Evolutionary conservation across 2,888 invertebrate genomes (phyloP).

Genomic region (Hirtodrosophila duncani): DNA sequence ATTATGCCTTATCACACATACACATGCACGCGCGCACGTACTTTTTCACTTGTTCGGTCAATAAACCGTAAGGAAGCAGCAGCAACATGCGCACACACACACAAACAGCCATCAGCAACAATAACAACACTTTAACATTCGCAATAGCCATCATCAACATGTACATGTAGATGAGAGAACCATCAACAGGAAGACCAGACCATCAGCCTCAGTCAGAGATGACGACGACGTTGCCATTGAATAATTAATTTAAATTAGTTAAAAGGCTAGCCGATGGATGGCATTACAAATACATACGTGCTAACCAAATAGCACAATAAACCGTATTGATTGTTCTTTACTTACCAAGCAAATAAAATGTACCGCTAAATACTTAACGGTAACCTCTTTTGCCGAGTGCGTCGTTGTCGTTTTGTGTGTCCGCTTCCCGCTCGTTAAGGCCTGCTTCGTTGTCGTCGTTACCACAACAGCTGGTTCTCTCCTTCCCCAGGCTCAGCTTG

Average conservation of each 20-base stretch:
- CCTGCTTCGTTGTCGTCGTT: slow-evolving; percentile 1
- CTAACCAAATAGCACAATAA: slow-evolving; percentile 33
- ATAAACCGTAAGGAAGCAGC: slow-evolving; percentile 23
- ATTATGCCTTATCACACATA: slow-evolving; percentile 27
- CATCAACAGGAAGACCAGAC: slow-evolving; percentile 4
- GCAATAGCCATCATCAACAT: no score
- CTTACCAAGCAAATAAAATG: slow-evolving; percentile 49
- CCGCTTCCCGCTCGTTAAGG: no score
- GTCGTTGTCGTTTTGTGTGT: no score
- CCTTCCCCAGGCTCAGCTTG: no score
- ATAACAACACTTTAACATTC: background rate
- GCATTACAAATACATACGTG: no score
- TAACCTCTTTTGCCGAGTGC: slow-evolving; percentile 38
- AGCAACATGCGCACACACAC: slow-evolving; percentile 13
- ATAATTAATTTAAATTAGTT: slow-evolving; percentile 32
- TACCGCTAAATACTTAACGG: slow-evolving; percentile 60
- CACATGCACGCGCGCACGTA: slow-evolving; percentile 22
- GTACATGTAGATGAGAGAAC: no score
- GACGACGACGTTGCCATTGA: slow-evolving; percentile 17
- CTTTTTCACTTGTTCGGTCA: slow-evolving; percentile 28
- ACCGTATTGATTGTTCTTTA: slow-evolving; percentile 59
- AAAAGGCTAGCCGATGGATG: no score
- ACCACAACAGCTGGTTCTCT: slow-evolving; percentile 33
- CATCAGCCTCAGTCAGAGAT: background rate
- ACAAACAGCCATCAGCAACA: slow-evolving; percentile 29